phyloP scores from a whole-genome alignment of 2,888 invertebrate genomes.

The Mamestra brassicae region DNA sequence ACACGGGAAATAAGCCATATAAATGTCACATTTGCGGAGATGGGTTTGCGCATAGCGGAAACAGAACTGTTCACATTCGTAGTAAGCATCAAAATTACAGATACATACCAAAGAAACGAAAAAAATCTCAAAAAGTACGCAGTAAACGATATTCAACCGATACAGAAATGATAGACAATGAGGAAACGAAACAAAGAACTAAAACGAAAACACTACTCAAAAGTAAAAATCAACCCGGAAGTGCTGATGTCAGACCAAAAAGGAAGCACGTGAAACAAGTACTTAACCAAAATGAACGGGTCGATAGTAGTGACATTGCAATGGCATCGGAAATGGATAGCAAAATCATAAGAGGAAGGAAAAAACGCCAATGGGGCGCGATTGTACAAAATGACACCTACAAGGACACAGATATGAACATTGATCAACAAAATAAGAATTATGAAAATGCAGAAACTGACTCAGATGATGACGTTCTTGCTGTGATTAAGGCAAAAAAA shows the following conservation, averaged over 20 bases:
- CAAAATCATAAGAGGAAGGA: neutral
- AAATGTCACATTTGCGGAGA: slow-evolving; percentile 55
- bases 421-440: too few species aligned
- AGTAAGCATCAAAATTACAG: slow-evolving; percentile 45
- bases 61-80: slow-evolving; percentile 47
- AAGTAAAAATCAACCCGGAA: neutral
- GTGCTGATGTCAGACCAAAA: neutral
- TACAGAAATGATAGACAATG: neutral
- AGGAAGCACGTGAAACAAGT: neutral
- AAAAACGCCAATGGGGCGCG: neutral
- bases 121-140: neutral
- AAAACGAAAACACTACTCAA: neutral
- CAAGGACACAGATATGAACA: too few species aligned
- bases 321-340: neutral
- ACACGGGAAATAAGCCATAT: slow-evolving; percentile 47
- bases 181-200: neutral
- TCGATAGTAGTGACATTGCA: neutral
- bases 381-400: neutral
- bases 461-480: too few species aligned
- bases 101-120: slow-evolving; percentile 5
- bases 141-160: slow-evolving; percentile 11
- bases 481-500: too few species aligned
- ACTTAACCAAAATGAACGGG: neutral
- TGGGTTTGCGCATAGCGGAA: slow-evolving; percentile 49
- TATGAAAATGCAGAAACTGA: too few species aligned